A percentile compares a stretch with the other conserved stretches of the same genome.
These are phyloP conservation scores for Parotia lawesii DNA, from an alignment of 2,113 vertebrate species.

Conservation along the genomic window DNA sequence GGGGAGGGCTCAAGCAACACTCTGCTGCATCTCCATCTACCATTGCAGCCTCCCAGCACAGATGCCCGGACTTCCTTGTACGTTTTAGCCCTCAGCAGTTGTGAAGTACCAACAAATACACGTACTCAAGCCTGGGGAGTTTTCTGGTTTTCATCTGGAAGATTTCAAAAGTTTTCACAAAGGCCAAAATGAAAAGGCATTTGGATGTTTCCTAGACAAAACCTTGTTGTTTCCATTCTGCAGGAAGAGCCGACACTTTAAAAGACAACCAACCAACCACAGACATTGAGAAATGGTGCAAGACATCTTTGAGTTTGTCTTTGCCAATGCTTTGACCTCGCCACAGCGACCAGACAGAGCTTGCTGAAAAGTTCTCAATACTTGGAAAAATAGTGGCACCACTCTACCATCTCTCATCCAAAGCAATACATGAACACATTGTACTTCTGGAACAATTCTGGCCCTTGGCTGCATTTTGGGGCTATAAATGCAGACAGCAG, in stretches of 20 bases:
- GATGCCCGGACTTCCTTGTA: background rate
- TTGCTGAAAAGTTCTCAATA: background rate
- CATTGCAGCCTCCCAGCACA: background rate
- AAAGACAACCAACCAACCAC: constrained; percentile 7
- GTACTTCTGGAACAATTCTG: constrained; percentile 12
- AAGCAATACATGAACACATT: background rate
- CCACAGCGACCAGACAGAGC: background rate
- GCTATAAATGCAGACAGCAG: background rate
- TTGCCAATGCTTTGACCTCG: background rate
- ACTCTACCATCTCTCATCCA: background rate
- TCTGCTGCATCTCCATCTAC: background rate
- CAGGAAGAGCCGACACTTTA: constrained; percentile 16
- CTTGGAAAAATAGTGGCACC: background rate
- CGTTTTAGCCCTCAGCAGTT: background rate
- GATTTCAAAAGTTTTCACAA: constrained; percentile 27
- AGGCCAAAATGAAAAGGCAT: constrained; percentile 1
- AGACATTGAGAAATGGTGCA: background rate
- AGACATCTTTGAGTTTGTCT: background rate
- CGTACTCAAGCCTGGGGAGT: background rate
- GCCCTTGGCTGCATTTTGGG: background rate
- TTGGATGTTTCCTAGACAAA: constrained; percentile 38
- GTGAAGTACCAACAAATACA: background rate
- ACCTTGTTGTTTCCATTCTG: background rate
- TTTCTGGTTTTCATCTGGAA: background rate
- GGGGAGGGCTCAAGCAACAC: background rate